phyloP scores from a whole-genome alignment of 2,888 invertebrate genomes.

The Melinaea menophilus region DNA sequence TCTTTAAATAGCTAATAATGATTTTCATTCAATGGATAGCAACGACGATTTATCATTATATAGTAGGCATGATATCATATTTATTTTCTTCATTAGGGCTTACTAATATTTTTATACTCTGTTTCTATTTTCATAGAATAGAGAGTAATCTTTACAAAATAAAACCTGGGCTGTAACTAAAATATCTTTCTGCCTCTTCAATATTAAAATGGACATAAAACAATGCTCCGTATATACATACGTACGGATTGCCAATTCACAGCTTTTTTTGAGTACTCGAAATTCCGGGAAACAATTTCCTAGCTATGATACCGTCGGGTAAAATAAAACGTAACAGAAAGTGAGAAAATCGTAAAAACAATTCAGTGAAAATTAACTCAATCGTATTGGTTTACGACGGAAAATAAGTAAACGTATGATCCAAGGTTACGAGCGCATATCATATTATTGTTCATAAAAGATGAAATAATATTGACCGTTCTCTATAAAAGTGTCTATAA shows the following conservation, averaged over 20 bases:
- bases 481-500: background rate
- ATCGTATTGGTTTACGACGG: conserved; percentile 40
- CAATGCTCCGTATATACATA: conserved; percentile 29
- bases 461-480: background rate
- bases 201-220: conserved; percentile 33
- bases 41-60: no score
- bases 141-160: conserved; percentile 19
- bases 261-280: conserved; percentile 52
- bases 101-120: no score
- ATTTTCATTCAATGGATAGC: no score
- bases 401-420: conserved; percentile 23
- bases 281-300: conserved; percentile 69
- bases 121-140: no score
- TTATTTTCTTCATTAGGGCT: no score
- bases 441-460: background rate
- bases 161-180: conserved; percentile 24
- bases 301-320: conserved; percentile 69
- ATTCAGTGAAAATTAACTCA: conserved; percentile 71
- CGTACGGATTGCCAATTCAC: conserved; percentile 36
- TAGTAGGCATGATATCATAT: no score
- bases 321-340: conserved; percentile 70
- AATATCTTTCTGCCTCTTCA: conserved; percentile 27
- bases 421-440: conserved; percentile 7
- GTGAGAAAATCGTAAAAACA: conserved; percentile 67
- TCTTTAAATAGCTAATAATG: no score